phyloP scores from a whole-genome alignment of 2,888 invertebrate species.

The Empis stercorea region DNA sequence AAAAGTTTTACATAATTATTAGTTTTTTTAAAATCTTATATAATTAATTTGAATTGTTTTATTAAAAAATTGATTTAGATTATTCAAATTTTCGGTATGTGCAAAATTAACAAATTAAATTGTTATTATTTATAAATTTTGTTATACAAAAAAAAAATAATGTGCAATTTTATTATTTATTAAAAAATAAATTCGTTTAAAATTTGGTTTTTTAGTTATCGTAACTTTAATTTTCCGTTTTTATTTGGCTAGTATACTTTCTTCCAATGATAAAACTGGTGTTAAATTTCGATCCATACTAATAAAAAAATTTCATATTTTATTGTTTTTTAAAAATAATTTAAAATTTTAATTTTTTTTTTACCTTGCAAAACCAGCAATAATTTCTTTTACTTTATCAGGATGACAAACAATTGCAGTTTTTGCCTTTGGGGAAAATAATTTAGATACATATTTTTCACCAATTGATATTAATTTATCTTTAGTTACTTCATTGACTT shows the following conservation, averaged over 20 bases:
- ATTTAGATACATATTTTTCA: slow-evolving; percentile 51
- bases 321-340: neutral
- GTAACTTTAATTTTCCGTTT: neutral
- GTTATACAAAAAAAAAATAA: no score
- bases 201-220: no score
- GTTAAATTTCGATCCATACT: slow-evolving; percentile 21
- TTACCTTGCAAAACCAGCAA: slow-evolving; percentile 10
- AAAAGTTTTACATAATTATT: no score
- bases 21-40: no score
- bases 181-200: no score
- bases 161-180: no score
- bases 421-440: slow-evolving; percentile 50
- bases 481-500: slow-evolving; percentile 48
- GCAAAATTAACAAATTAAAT: no score
- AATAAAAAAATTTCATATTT: neutral
- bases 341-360: neutral
- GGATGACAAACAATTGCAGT: slow-evolving; percentile 69
- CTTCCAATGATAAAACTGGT: slow-evolving; percentile 9
- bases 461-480: slow-evolving; percentile 54
- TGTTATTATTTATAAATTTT: no score
- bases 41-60: no score
- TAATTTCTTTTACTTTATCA: slow-evolving; percentile 42
- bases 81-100: no score
- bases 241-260: slow-evolving; percentile 12
- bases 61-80: no score